Conservation (phyloP, 2,113 vertebrate species). For the Sphyrna mokarran region DNA sequence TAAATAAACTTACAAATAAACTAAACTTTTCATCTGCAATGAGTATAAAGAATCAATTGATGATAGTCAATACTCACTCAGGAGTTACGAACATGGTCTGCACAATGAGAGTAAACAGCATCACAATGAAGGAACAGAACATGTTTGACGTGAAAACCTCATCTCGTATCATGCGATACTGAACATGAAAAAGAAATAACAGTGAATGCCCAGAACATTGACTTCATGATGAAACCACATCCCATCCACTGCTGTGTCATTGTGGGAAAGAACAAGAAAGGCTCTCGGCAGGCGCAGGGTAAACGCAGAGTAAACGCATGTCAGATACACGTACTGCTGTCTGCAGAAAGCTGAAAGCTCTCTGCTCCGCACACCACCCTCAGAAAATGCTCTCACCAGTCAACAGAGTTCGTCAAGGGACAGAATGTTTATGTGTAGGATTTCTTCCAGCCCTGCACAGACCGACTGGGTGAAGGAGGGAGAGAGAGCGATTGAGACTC, state of each 20-base stretch:
- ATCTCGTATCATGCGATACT: constrained; percentile 35
- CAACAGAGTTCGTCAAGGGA: neutral
- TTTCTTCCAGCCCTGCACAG: neutral
- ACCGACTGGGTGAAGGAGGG: no score
- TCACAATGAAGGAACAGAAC: constrained; percentile 7
- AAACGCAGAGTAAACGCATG: neutral
- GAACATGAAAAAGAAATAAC: neutral
- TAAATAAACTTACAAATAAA: no score
- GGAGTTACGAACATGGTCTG: neutral
- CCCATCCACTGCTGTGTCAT: neutral
- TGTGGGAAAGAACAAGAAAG: neutral
- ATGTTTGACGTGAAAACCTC: constrained; percentile 32
- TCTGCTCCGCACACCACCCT: no score
- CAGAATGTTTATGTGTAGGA: neutral
- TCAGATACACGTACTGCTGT: neutral
- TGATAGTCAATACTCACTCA: neutral
- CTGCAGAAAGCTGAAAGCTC: neutral
- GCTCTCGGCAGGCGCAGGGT: neutral
- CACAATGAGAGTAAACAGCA: neutral
- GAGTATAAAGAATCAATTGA: neutral
- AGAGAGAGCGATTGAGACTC: neutral
- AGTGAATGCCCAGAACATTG: neutral
- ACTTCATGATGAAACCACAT: neutral
- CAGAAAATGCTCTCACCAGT: neutral
- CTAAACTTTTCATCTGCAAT: neutral